phyloP scores from a whole-genome alignment of 1,140 invertebrate genomes.

The Archegozetes longisetosus region DNA sequence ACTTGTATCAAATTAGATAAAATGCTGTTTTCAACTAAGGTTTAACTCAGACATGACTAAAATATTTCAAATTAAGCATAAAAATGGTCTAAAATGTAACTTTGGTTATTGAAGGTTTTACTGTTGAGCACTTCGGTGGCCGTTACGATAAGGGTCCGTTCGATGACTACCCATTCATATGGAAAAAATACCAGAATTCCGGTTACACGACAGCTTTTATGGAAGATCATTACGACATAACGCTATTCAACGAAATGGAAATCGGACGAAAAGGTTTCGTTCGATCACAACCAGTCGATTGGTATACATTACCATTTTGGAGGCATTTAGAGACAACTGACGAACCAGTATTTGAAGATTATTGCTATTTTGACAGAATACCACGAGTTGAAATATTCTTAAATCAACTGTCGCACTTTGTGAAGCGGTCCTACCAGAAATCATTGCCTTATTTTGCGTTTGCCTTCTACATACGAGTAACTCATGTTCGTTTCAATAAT shows the following conservation, averaged over 20 bases:
- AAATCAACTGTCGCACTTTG: constrained; percentile 22
- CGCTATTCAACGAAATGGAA: constrained; percentile 69
- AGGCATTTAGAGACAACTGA: constrained; percentile 13
- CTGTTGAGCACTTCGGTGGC: background rate
- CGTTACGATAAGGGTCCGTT: constrained; percentile 17
- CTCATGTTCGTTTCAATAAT: constrained; percentile 16
- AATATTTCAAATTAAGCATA: too few relatives aligned
- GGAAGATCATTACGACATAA: constrained; percentile 55
- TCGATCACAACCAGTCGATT: constrained; percentile 55
- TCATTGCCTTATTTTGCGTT: constrained; percentile 20
- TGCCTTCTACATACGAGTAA: constrained; percentile 10
- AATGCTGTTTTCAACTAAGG: too few relatives aligned
- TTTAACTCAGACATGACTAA: too few relatives aligned
- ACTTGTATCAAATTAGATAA: too few relatives aligned
- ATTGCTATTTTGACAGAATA: constrained; percentile 14
- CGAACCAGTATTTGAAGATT: background rate
- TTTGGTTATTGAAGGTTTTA: background rate
- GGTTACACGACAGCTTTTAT: constrained; percentile 59
- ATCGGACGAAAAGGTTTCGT: constrained; percentile 55
- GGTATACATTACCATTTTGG: constrained; percentile 54
- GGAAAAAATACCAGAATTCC: constrained; percentile 33
- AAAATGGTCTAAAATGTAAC: too few relatives aligned
- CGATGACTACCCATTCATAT: too few relatives aligned
- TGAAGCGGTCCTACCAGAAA: constrained; percentile 19
- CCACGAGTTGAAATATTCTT: constrained; percentile 20